Conservation (phyloP, 2,888 invertebrate genomes). For the Litoditis marina region DNA sequence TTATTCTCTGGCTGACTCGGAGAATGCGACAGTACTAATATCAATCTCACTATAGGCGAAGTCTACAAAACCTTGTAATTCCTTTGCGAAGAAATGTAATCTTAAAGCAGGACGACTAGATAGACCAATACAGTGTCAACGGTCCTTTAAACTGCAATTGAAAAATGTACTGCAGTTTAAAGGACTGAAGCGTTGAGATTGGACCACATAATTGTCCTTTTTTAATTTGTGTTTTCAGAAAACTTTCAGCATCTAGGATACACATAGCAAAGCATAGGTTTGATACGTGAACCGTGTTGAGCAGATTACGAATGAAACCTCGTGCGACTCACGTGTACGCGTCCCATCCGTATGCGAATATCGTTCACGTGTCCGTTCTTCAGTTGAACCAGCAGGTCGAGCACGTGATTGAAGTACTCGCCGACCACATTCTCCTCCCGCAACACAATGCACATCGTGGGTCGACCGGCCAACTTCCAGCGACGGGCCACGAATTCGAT, state of each 20-base stretch:
- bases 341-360: slow-evolving; percentile 88
- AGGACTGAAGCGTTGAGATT: too few species aligned
- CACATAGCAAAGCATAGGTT: too few species aligned
- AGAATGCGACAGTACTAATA: too few species aligned
- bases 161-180: too few species aligned
- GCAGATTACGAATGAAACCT: not conserved
- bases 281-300: too few species aligned
- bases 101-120: too few species aligned
- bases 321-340: slow-evolving; percentile 63
- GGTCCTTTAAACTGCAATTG: too few species aligned
- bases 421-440: slow-evolving; percentile 76
- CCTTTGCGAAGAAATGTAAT: not conserved
- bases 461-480: slow-evolving; percentile 93
- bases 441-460: slow-evolving; percentile 90
- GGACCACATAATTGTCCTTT: too few species aligned
- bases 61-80: too few species aligned
- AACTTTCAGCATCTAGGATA: not conserved
- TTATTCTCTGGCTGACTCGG: too few species aligned
- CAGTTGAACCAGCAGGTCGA: slow-evolving; percentile 89
- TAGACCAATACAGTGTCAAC: too few species aligned
- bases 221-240: not conserved
- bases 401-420: slow-evolving; percentile 91
- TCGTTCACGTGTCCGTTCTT: slow-evolving; percentile 95
- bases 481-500: slow-evolving; percentile 93
- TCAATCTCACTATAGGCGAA: too few species aligned